Base-by-base conservation (phyloP, 2,888 invertebrate species). In the Rotaria magnacalcarata region DNA sequence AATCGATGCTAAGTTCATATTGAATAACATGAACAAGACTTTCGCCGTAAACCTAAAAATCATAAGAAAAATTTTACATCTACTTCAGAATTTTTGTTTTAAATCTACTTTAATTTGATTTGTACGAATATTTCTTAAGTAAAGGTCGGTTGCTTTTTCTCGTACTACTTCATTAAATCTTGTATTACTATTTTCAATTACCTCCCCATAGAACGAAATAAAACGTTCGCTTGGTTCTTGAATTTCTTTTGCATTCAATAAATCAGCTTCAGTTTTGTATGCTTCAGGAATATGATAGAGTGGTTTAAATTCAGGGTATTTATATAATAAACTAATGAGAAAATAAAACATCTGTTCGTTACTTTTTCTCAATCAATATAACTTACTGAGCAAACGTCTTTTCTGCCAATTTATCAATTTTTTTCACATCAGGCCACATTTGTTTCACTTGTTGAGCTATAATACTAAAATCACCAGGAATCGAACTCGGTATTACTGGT, bases 321-420 rank as follows among this genome's bases (percentile, higher is more conserved):
- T 80, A 10, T 24, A 11, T n/a, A 80, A 80, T n/a, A 80, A 47
- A 80, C 80, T 80, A 47, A 43, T 47, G 47, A 47, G 47, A 80
- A 80, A 10, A 47, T 24, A 80, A n/a, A 0, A 80, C 47, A 80
- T 43, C 80, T 47, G 47, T 80, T 47, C 7, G n/a, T 74, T 80
- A 5, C 16, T 34, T 41, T 67, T 67, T 19, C 21, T 7, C 1
- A 6, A 14, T 27, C 10, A 16, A 43, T 47, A 5, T 47, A 11
- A 80, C 80, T 80, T 47, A 80, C 80, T 80, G 19, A 14, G 80
- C 80, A 47, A 80, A 80, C n/a, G 47, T 80, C 14, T 80, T 80
- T n/a, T 7, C 80, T 47, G 47, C 80, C 11, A 80, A n/a, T 24
- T 47, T 24, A 47, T 80, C 47, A 43, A 80, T 80, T 21, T 80